Conservation (phyloP, 1,140 invertebrate genomes). For the Chelonus insularis region DNA sequence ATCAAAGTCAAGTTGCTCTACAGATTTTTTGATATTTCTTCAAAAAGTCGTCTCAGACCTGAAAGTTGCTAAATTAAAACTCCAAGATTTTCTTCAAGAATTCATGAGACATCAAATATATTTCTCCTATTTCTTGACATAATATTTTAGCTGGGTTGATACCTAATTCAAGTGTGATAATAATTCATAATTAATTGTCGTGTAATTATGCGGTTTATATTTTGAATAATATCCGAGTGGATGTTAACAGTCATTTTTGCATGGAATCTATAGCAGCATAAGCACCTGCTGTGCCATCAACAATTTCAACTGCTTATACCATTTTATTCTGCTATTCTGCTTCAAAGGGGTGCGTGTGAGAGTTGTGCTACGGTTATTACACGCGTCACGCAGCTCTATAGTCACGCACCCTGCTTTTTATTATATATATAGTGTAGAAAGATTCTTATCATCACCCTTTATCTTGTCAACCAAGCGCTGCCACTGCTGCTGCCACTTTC, state of each 20-base stretch:
- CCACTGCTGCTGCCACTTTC: conserved; percentile 35
- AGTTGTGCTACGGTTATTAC: conserved; percentile 58
- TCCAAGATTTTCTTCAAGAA: too few relatives aligned
- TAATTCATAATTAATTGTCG: too few relatives aligned
- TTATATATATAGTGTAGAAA: conserved; percentile 25
- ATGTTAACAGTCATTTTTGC: too few relatives aligned
- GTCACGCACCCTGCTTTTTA: conserved; percentile 50
- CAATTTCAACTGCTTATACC: conserved; percentile 18
- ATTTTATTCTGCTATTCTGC: conserved; percentile 16
- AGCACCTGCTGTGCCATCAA: conserved; percentile 38
- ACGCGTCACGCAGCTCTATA: conserved; percentile 56
- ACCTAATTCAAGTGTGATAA: too few relatives aligned
- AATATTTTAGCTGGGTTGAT: too few relatives aligned
- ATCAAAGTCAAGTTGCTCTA: not conserved
- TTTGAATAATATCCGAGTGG: too few relatives aligned
- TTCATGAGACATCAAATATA: too few relatives aligned
- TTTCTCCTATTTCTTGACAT: too few relatives aligned
- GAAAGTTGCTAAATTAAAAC: too few relatives aligned
- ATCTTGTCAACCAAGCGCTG: conserved; percentile 53
- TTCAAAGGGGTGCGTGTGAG: conserved; percentile 44
- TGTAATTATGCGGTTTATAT: too few relatives aligned
- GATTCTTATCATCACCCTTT: conserved; percentile 54
- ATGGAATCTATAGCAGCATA: not conserved
- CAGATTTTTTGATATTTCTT: not conserved
- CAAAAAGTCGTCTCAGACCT: too few relatives aligned